These are phyloP conservation scores for Neotoma lepida DNA, from an alignment of 2,113 vertebrate species.

Conservation along the genomic window DNA sequence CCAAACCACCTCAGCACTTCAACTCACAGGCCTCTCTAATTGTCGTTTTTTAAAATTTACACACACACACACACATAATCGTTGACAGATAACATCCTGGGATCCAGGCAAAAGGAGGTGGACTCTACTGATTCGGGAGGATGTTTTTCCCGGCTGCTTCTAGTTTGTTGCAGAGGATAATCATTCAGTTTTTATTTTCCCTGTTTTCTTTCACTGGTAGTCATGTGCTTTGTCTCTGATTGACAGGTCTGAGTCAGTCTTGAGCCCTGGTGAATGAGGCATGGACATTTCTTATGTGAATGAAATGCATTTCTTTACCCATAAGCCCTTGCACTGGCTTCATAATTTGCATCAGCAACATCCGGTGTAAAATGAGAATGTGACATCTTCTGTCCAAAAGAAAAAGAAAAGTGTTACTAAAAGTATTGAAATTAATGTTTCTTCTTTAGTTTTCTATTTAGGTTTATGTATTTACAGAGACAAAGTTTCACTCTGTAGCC, in stretches of 20 bases:
- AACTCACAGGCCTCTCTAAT: background rate
- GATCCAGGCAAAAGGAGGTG: background rate
- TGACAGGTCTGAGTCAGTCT: background rate
- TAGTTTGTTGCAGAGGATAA: background rate
- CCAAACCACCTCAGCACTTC: background rate
- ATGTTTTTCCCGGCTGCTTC: background rate
- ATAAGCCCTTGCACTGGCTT: background rate
- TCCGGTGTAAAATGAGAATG: background rate
- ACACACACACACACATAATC: background rate
- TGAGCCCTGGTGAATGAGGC: background rate
- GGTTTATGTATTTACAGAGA: background rate
- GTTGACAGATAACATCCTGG: background rate
- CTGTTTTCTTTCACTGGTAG: background rate
- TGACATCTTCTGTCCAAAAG: background rate
- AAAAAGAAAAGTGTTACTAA: background rate
- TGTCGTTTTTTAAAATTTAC: background rate
- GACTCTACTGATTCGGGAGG: background rate
- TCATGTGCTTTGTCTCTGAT: background rate
- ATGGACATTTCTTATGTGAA: background rate
- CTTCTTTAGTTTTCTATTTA: background rate
- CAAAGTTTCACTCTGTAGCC: background rate
- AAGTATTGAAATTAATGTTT: background rate
- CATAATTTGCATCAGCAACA: background rate
- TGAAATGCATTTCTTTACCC: background rate
- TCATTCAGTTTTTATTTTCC: background rate